Conservation (phyloP, 2,888 invertebrate genomes). For the Meiosimyza decipiens region DNA sequence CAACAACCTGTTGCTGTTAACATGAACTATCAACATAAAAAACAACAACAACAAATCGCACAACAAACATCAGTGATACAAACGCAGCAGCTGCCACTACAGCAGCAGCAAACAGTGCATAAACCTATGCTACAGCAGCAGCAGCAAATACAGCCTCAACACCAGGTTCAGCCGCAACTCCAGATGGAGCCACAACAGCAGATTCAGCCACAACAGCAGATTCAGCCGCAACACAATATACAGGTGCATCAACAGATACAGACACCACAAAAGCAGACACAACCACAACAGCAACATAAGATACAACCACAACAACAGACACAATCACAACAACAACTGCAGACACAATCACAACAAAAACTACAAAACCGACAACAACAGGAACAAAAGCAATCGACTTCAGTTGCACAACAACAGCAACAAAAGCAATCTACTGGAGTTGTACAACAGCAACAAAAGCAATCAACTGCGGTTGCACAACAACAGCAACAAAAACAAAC, state of each 20-base stretch:
- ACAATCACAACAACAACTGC: constrained; percentile 32
- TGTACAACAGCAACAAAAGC: constrained; percentile 27
- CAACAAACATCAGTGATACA: constrained; percentile 48
- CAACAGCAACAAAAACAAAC: constrained; percentile 19
- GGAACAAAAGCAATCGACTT: constrained; percentile 21
- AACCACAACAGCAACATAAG: constrained; percentile 68
- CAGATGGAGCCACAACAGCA: constrained; percentile 30
- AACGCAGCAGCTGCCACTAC: constrained; percentile 37
- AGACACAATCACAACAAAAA: constrained; percentile 37
- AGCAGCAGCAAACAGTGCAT: constrained; percentile 26
- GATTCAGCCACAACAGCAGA: constrained; percentile 22
- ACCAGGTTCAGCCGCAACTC: constrained; percentile 22
- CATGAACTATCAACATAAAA: constrained; percentile 25
- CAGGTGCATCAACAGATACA: constrained; percentile 32
- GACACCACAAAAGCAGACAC: constrained; percentile 33
- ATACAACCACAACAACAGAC: neutral
- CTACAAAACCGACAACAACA: constrained; percentile 43
- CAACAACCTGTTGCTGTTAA: constrained; percentile 18
- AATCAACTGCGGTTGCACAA: constrained; percentile 3
- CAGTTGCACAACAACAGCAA: constrained; percentile 12
- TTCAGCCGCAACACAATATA: constrained; percentile 48
- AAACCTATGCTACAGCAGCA: constrained; percentile 36
- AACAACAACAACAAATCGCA: constrained; percentile 42
- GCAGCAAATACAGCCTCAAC: constrained; percentile 28
- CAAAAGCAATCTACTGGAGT: constrained; percentile 27